Conservation (phyloP, 2,888 invertebrate genomes). For the Agriopis aurantiaria region DNA sequence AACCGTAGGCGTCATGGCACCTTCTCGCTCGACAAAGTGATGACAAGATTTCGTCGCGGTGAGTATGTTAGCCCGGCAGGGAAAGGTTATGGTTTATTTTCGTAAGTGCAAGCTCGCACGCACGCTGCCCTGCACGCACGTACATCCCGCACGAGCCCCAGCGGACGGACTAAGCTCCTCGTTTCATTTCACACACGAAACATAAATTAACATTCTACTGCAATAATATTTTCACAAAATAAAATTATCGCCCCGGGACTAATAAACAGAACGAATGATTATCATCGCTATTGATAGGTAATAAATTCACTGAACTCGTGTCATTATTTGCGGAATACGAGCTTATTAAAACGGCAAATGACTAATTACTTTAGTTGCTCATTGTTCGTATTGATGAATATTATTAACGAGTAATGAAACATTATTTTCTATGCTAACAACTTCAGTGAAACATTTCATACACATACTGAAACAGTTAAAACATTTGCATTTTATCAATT, state of each 20-base stretch:
- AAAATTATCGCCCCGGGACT: constrained; percentile 41
- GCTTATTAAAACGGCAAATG: constrained; percentile 30
- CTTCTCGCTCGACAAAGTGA: too few relatives aligned
- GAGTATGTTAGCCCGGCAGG: neutral
- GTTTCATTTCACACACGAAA: constrained; percentile 32
- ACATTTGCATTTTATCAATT: neutral
- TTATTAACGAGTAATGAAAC: constrained; percentile 3
- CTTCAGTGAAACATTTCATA: neutral
- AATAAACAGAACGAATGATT: constrained; percentile 43
- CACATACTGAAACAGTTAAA: neutral
- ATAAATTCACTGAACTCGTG: constrained; percentile 20
- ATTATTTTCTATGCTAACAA: constrained; percentile 7
- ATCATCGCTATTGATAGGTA: constrained; percentile 38
- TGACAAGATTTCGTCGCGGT: too few relatives aligned
- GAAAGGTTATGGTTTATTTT: constrained; percentile 11
- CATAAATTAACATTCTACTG: constrained; percentile 40
- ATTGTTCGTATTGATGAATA: constrained; percentile 13
- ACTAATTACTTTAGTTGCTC: constrained; percentile 30
- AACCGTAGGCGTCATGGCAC: too few relatives aligned
- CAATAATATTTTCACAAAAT: constrained; percentile 38
- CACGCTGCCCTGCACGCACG: constrained; percentile 14
- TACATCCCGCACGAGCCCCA: constrained; percentile 38
- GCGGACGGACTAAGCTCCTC: constrained; percentile 29
- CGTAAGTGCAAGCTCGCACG: constrained; percentile 28
- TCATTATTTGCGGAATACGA: constrained; percentile 22